A percentile compares a stretch with the other conserved stretches of the same genome.
Evolutionary conservation across 2,113 vertebrate genomes (phyloP).

Genomic region (Ctenomys sociabilis): DNA sequence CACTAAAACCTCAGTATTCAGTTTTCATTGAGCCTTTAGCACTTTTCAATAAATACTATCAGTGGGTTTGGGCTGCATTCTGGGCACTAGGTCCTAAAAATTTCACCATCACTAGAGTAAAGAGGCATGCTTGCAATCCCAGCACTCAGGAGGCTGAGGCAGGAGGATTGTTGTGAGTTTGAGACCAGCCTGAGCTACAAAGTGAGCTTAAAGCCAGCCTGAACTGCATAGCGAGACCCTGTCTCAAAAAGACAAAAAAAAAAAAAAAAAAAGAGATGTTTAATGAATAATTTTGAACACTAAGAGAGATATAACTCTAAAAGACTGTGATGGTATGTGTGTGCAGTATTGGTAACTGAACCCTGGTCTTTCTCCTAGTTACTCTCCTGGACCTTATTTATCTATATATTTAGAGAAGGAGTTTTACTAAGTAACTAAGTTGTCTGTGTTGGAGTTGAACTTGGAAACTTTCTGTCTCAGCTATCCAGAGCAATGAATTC

Average conservation of each 20-base stretch:
- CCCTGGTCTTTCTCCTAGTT: not conserved
- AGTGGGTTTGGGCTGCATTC: not conserved
- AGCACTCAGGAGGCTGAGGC: too few relatives aligned
- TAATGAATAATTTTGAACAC: not conserved
- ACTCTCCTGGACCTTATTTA: not conserved
- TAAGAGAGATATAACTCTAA: not conserved
- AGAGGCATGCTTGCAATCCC: too few relatives aligned
- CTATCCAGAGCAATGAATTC: not conserved
- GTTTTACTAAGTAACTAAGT: not conserved
- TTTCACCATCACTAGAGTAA: not conserved
- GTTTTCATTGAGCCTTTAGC: not conserved
- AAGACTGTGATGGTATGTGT: not conserved
- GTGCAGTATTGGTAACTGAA: not conserved
- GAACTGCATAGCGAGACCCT: too few relatives aligned
- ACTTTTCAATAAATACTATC: not conserved
- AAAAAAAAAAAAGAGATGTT: too few relatives aligned
- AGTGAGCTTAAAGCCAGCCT: too few relatives aligned
- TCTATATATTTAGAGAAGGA: not conserved
- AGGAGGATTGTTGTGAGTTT: too few relatives aligned
- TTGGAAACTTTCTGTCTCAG: not conserved
- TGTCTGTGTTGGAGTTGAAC: not conserved
- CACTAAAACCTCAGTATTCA: not conserved
- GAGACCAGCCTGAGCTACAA: too few relatives aligned
- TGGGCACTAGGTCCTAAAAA: not conserved
- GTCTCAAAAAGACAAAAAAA: too few relatives aligned